phyloP scores from a whole-genome alignment of 1,140 invertebrate species.

The Drosophila sp. region DNA sequence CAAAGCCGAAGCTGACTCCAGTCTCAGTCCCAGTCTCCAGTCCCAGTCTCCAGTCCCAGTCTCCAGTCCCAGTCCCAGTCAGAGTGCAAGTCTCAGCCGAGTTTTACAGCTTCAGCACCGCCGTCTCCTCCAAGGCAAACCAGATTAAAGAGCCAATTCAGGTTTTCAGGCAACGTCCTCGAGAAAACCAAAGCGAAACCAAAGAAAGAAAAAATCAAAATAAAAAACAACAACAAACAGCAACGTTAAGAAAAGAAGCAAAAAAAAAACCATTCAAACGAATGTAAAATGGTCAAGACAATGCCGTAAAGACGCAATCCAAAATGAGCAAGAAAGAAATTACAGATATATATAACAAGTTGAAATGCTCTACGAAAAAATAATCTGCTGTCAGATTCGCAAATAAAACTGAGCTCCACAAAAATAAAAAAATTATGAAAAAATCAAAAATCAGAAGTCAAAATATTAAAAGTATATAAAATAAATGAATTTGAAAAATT shows the following conservation, averaged over 20 bases:
- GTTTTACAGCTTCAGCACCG: conserved; percentile 10
- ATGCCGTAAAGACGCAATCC: conserved; percentile 32
- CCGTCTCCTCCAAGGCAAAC: conserved; percentile 70
- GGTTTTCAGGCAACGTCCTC: conserved; percentile 78
- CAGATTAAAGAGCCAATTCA: conserved; percentile 68
- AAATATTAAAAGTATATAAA: too few species aligned
- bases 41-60: neutral
- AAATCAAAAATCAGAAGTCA: too few species aligned
- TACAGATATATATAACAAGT: conserved; percentile 16
- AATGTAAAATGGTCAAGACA: conserved; percentile 66
- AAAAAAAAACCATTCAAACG: too few species aligned
- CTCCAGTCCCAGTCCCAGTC: conserved; percentile 1
- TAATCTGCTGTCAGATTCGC: neutral
- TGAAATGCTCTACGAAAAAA: neutral
- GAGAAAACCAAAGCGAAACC: conserved; percentile 42
- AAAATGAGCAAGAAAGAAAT: conserved; percentile 22
- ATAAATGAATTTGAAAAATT: too few species aligned
- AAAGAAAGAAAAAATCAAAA: conserved; percentile 8
- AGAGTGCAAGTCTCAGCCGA: conserved; percentile 1
- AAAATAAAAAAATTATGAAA: too few species aligned
- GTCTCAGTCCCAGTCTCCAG: conserved; percentile 1
- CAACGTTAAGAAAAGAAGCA: too few species aligned
- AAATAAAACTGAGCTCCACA: neutral
- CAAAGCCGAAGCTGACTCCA: conserved; percentile 25
- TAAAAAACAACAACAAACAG: conserved; percentile 15